Evolutionary conservation across 2,797 vertebrate genomes (phyloP).

Genomic region (Protonibea diacanthus): DNA sequence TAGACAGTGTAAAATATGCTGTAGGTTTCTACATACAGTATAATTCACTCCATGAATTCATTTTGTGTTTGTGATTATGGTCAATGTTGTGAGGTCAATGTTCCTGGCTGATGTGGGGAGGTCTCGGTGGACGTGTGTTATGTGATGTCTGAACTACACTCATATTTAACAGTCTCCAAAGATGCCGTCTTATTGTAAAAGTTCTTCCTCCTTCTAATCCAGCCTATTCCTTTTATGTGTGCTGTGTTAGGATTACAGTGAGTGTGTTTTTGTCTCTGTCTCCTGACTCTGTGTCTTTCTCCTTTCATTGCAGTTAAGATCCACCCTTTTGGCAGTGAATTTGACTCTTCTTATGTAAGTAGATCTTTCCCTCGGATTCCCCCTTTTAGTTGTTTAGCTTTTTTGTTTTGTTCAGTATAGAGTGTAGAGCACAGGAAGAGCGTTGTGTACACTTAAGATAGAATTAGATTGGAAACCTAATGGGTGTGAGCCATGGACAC

Average conservation of each 20-base stretch:
- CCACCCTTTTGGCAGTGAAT: slow-evolving; percentile 86
- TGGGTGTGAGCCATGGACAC: slow-evolving; percentile 8
- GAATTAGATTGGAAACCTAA: background rate
- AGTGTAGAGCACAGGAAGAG: background rate
- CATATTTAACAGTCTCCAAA: slow-evolving; percentile 31
- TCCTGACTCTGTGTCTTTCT: slow-evolving; percentile 16
- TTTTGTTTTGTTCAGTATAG: background rate
- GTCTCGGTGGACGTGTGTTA: slow-evolving; percentile 12
- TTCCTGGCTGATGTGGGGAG: slow-evolving; percentile 9
- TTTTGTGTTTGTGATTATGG: background rate
- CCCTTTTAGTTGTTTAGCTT: background rate
- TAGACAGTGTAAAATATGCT: background rate
- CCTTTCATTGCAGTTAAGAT: slow-evolving; percentile 85
- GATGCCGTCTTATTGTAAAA: background rate
- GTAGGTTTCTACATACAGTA: background rate
- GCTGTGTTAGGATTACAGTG: background rate
- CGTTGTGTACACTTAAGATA: background rate
- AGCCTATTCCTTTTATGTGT: background rate
- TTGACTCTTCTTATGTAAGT: slow-evolving; percentile 90
- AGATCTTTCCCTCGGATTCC: slow-evolving; percentile 33
- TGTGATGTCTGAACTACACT: slow-evolving; percentile 41
- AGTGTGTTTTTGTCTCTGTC: background rate
- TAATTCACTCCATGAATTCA: background rate
- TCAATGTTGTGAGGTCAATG: slow-evolving; percentile 3
- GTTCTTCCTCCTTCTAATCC: background rate